These are phyloP conservation scores for Malurus cyaneus DNA, from an alignment of 2,113 vertebrate species.

Conservation along the genomic window DNA sequence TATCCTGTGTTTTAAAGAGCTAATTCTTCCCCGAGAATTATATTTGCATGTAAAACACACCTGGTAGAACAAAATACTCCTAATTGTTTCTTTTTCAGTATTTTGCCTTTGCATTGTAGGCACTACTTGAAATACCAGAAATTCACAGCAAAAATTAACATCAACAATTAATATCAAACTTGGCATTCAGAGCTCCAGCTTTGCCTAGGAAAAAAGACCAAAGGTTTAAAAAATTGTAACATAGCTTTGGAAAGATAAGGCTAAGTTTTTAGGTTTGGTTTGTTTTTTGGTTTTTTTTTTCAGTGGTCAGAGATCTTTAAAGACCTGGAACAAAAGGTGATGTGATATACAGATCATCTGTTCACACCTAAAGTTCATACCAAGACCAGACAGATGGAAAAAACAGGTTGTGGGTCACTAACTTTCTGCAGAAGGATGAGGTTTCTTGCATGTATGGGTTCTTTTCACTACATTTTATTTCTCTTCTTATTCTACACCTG, in stretches of 20 bases:
- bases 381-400: neutral
- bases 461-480: neutral
- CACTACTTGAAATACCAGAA: neutral
- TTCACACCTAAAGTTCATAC: constrained; percentile 1
- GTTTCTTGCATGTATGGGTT: neutral
- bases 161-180: neutral
- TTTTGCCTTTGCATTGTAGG: neutral
- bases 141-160: neutral
- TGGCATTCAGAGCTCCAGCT: neutral
- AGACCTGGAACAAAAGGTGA: neutral
- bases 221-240: neutral
- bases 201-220: neutral
- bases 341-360: neutral
- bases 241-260: neutral
- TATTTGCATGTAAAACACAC: neutral
- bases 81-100: neutral
- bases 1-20: neutral
- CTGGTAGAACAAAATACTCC: neutral
- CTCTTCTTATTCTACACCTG: neutral
- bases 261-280: neutral
- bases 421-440: neutral
- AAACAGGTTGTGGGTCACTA: neutral
- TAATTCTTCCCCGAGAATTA: neutral
- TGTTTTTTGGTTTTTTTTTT: too few relatives aligned
- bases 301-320: neutral